Evolutionary conservation across 2,797 vertebrate genomes (phyloP).

Genomic region (Distichodus sexfasciatus): DNA sequence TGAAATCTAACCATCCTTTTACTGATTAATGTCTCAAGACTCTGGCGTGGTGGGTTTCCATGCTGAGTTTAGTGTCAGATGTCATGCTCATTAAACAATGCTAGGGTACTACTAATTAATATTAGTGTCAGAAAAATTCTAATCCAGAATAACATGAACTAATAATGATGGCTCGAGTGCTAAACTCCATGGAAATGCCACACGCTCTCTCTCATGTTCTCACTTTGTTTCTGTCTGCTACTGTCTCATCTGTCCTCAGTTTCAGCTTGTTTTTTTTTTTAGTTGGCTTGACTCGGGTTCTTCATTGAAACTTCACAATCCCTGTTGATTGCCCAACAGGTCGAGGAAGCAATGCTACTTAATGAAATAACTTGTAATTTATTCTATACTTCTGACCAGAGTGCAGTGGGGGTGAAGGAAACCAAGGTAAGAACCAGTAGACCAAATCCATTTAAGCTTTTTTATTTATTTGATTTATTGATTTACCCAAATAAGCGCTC

Average conservation of each 20-base stretch:
- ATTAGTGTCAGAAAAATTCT: too few relatives aligned
- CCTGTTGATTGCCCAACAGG: slow-evolving; percentile 84
- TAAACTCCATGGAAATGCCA: slow-evolving; percentile 62
- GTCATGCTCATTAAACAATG: background rate
- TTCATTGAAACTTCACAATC: slow-evolving; percentile 79
- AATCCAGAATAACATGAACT: background rate
- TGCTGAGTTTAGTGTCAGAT: slow-evolving; percentile 43
- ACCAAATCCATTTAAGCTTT: slow-evolving; percentile 42
- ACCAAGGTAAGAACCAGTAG: slow-evolving; percentile 70
- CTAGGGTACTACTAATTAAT: background rate
- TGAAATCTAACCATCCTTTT: slow-evolving; percentile 59
- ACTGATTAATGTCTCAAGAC: slow-evolving; percentile 55
- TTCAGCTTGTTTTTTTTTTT: slow-evolving; percentile 74
- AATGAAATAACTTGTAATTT: slow-evolving; percentile 84
- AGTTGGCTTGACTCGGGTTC: slow-evolving; percentile 71
- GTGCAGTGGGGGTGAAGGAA: slow-evolving; percentile 78
- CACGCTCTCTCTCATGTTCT: slow-evolving; percentile 23
- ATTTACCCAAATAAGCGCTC: slow-evolving; percentile 38
- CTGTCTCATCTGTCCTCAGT: slow-evolving; percentile 70
- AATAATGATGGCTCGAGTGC: background rate
- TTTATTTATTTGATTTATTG: slow-evolving; percentile 12
- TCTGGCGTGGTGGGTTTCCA: slow-evolving; percentile 63
- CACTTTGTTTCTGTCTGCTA: slow-evolving; percentile 62
- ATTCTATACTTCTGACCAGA: slow-evolving; percentile 86
- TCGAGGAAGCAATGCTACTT: slow-evolving; percentile 83